Evolutionary conservation across 2,113 vertebrate species (phyloP), one percentile per base, ranked within the genome.

Genomic region (Ibidorhyncha struthersii): DNA sequence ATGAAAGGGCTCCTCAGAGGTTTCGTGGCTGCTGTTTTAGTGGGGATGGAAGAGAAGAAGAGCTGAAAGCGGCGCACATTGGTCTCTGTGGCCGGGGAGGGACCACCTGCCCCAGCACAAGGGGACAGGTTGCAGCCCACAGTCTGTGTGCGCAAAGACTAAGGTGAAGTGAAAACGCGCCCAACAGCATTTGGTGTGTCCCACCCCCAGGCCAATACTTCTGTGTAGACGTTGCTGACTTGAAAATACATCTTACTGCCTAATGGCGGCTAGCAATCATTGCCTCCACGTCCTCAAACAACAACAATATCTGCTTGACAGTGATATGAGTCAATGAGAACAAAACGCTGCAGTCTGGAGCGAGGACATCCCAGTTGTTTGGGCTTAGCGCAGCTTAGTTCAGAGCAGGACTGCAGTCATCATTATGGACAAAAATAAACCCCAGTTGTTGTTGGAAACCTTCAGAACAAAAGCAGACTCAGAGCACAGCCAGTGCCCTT

Each of bases 381-480:
- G 3, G 38, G 90, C 87, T 93, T 96, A 93, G 81, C 53, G 23
- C 67, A 69, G 55, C 72, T 63, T 41, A 87, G 81, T 41, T 87
- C 73, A 74, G 82, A 50, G 38, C 82, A 93, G 77, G 59, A 70
- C 38, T 14, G 5, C 56, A 91, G 63, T 49, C 59, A 70, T 78
- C 23, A 45, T 66, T 43, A 58, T 10, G 65, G 55, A 74, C 81
- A 71, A 93, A 94, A 97, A 97, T 95, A 96, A 96, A 91, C 55
- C 25, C 32, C 90, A 82, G 82, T 91, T 91, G 84, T 32, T 94
- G 72, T 27, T 82, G 73, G 61, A 91, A 84, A 69, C 65, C 53
- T 62, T 92, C 70, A 78, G 62, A 91, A 90, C 73, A 93, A 79
- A 87, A 93, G 73, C 47, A 79, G 41, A 38, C 29, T 84, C 2